Evolutionary conservation across 2,797 vertebrate species (phyloP).

Genomic region (Moxostoma hubbsi): DNA sequence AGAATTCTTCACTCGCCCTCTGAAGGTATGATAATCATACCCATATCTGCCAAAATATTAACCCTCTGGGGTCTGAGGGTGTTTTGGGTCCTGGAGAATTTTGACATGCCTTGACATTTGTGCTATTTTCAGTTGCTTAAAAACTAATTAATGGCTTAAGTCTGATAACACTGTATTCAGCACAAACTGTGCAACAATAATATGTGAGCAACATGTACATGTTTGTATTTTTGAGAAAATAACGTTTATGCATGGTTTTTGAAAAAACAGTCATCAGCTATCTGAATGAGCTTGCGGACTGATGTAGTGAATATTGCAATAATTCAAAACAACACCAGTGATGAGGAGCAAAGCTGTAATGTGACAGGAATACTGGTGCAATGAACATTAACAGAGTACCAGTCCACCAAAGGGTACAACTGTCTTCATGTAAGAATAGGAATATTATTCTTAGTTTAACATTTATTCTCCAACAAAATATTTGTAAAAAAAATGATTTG

Average conservation of each 20-base stretch:
- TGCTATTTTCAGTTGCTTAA: too few relatives aligned
- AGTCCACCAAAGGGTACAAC: neutral
- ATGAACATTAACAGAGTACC: conserved; percentile 5
- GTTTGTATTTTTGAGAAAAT: too few relatives aligned
- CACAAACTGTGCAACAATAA: too few relatives aligned
- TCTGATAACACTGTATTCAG: too few relatives aligned
- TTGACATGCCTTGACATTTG: too few relatives aligned
- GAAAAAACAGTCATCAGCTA: too few relatives aligned
- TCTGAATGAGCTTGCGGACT: neutral
- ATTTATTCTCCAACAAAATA: neutral
- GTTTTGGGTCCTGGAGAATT: too few relatives aligned
- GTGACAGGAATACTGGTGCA: neutral
- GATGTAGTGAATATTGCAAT: neutral
- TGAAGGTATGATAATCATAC: conserved; percentile 7
- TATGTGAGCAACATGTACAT: too few relatives aligned
- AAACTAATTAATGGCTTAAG: too few relatives aligned
- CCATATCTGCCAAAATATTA: conserved; percentile 13
- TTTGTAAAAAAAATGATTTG: too few relatives aligned
- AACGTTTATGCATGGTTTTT: too few relatives aligned
- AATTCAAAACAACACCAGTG: neutral
- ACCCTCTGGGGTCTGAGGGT: too few relatives aligned
- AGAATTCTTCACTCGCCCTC: neutral
- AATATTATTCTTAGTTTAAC: neutral
- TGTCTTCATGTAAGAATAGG: conserved; percentile 6
- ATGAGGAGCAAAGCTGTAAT: neutral